phyloP scores from a whole-genome alignment of 2,113 vertebrate genomes.

The Anoplopoma fimbria region DNA sequence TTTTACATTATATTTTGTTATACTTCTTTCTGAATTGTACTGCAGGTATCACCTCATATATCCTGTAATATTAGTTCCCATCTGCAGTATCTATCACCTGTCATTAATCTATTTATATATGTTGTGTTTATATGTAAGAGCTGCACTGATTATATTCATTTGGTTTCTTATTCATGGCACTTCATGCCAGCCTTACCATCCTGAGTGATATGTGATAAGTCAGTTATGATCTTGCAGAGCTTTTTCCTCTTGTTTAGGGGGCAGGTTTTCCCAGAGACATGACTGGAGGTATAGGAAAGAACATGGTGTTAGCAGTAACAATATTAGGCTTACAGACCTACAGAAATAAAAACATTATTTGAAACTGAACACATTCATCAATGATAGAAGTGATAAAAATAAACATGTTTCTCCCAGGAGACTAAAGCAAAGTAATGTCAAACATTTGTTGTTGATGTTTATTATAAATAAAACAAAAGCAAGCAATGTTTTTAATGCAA shows the following conservation, averaged over 20 bases:
- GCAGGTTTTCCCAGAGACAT: constrained; percentile 96
- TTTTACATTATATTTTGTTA: neutral
- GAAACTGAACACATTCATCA: neutral
- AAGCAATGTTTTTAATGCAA: neutral
- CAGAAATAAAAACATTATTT: neutral
- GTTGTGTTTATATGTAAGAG: constrained; percentile 14
- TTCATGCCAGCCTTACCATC: constrained; percentile 85
- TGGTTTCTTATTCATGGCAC: constrained; percentile 27
- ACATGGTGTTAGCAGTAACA: neutral
- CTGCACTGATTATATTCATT: constrained; percentile 20
- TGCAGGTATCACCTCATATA: neutral
- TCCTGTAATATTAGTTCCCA: neutral
- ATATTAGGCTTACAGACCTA: neutral
- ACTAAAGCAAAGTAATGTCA: neutral
- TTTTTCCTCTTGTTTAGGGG: constrained; percentile 94
- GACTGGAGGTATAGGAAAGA: constrained; percentile 72
- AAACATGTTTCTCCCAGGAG: neutral
- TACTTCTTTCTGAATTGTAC: neutral
- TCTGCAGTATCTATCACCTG: neutral
- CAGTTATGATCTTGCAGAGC: constrained; percentile 89
- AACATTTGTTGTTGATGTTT: neutral
- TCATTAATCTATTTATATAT: constrained; percentile 27
- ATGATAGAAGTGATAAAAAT: neutral
- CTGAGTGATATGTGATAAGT: constrained; percentile 86
- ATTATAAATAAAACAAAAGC: neutral